These are phyloP conservation scores for Cotesia congregata DNA, from an alignment of 2,888 invertebrate species.

Conservation along the genomic window DNA sequence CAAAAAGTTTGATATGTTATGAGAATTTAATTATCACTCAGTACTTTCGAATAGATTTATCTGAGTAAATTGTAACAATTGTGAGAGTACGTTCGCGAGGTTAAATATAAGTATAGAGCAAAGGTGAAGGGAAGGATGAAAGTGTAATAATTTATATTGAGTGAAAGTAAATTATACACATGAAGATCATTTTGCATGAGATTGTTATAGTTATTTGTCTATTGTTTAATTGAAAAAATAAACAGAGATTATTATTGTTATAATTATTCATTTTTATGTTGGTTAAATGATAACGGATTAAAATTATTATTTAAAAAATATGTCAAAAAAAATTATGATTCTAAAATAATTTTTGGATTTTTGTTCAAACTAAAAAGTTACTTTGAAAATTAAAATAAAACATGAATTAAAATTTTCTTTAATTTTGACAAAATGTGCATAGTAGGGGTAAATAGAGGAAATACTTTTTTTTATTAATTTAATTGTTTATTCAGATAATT, in stretches of 20 bases:
- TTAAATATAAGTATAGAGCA: conserved; percentile 19
- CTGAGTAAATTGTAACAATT: conserved; percentile 23
- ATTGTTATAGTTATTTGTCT: background rate
- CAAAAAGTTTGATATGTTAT: background rate
- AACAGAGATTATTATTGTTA: background rate
- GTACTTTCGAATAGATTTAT: conserved; percentile 33
- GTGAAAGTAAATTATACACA: conserved; percentile 9
- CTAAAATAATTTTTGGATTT: no score
- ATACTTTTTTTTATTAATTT: no score
- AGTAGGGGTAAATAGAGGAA: no score
- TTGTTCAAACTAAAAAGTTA: no score
- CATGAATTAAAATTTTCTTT: no score
- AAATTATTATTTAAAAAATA: no score
- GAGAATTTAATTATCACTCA: conserved; percentile 6
- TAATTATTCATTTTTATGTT: background rate
- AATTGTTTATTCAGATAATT: no score
- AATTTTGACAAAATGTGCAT: no score
- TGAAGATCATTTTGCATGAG: background rate
- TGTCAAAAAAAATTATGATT: no score
- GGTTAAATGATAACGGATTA: no score
- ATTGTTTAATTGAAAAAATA: background rate
- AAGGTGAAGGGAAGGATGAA: conserved; percentile 7
- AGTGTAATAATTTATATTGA: conserved; percentile 1
- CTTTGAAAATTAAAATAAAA: no score
- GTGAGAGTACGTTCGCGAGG: conserved; percentile 32